A percentile compares a stretch with the other conserved stretches of the same genome.
Evolutionary conservation across 2,797 vertebrate genomes (phyloP).

Genomic region (Sitta carolinensis): DNA sequence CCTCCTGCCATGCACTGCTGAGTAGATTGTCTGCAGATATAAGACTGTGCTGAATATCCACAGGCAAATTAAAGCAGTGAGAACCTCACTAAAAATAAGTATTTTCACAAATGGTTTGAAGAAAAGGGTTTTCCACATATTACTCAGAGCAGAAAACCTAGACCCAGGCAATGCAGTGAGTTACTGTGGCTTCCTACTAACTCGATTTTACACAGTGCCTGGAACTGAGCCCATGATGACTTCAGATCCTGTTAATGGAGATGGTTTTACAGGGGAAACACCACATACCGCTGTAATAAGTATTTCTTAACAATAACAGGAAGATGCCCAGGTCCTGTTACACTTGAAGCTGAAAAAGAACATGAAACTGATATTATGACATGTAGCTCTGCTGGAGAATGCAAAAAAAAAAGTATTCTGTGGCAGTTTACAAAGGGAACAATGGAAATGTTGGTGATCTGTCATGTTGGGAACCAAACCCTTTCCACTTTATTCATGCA

Average conservation of each 20-base stretch:
- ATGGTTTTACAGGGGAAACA: not conserved
- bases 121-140: not conserved
- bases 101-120: not conserved
- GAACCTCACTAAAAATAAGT: not conserved
- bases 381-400: not conserved
- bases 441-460: not conserved
- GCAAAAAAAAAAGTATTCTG: not conserved
- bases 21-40: not conserved
- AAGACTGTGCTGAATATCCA: not conserved
- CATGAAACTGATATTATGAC: not conserved
- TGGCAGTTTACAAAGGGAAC: not conserved
- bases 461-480: not conserved
- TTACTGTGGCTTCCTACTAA: not conserved
- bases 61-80: not conserved
- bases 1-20: not conserved
- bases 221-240: not conserved
- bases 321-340: not conserved
- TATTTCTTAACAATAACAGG: not conserved
- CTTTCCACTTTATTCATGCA: not conserved
- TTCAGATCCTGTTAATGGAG: not conserved
- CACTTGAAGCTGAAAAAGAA: not conserved
- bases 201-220: not conserved
- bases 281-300: not conserved
- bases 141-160: not conserved
- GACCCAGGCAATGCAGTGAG: not conserved